phyloP scores from a whole-genome alignment of 2,888 invertebrate species.

The Incurvaria masculella region DNA sequence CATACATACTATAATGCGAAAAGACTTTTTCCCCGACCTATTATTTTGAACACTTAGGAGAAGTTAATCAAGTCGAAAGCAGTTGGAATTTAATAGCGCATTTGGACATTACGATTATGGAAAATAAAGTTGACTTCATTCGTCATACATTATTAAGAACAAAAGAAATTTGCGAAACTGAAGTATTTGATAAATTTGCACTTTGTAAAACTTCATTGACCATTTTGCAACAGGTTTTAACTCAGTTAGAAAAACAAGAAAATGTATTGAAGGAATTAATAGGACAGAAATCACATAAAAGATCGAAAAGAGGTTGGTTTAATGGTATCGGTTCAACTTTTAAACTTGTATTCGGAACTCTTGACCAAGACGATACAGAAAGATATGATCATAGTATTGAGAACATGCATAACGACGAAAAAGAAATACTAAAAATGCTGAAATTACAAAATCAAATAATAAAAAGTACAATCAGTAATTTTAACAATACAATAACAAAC shows the following conservation, averaged over 20 bases:
- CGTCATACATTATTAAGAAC: slow-evolving; percentile 11
- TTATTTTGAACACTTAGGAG: slow-evolving; percentile 15
- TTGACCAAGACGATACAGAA: slow-evolving; percentile 14
- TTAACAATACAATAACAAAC: slow-evolving; percentile 14
- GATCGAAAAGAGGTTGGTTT: slow-evolving; percentile 14
- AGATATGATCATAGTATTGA: slow-evolving; percentile 15
- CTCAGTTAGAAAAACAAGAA: slow-evolving; percentile 12
- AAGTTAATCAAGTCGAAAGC: slow-evolving; percentile 15
- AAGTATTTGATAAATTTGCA: slow-evolving; percentile 10
- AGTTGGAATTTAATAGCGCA: slow-evolving; percentile 16
- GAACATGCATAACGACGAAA: slow-evolving; percentile 13
- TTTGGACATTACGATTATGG: slow-evolving; percentile 13
- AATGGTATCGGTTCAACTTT: slow-evolving; percentile 16
- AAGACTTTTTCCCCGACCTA: too few relatives aligned
- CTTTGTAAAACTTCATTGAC: slow-evolving; percentile 11
- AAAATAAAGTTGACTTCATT: slow-evolving; percentile 14
- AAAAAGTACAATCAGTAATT: slow-evolving; percentile 13
- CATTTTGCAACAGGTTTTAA: slow-evolving; percentile 13
- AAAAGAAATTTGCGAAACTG: slow-evolving; percentile 12
- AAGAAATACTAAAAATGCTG: slow-evolving; percentile 13
- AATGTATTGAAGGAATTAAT: slow-evolving; percentile 13
- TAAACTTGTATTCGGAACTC: slow-evolving; percentile 16
- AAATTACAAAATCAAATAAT: too few relatives aligned
- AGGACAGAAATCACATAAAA: slow-evolving; percentile 7
- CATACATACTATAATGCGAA: too few relatives aligned